Base-by-base conservation (phyloP, 2,113 vertebrate genomes). In the Oreochromis niloticus region DNA sequence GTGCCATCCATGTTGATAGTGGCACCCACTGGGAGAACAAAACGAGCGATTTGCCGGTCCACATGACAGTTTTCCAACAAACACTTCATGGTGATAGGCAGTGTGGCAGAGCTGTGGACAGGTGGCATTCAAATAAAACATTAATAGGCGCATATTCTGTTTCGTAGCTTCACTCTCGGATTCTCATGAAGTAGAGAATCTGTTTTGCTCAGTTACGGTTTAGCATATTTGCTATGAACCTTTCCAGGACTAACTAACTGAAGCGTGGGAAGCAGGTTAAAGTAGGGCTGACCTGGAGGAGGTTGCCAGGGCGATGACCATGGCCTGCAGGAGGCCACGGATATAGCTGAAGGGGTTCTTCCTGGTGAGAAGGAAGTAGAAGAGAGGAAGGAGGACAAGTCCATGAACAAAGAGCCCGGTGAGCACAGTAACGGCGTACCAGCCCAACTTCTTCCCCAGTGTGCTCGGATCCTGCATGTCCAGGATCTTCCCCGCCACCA, bases 1-100 rank as follows among this genome's bases (percentile, higher is more conserved):
- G 97, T 98, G 63, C 97, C 97, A 0, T 98, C 97, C 97, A 98
- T 98, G 92, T 98, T 98, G 94, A 98, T 98, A 85, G 97, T 98
- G 82, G 97, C 97, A 0, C 97, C 98, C 0, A 98, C 97, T 0
- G 98, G 97, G 2, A 98, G 96, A 24, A 98, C 97, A 0, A 98
- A 98, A 0, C 97, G 96, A 0, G 97, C 97, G 7, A 98, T 97
- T 0, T 97, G 97, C 0, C 97, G 88, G 94, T 98, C 97, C 0
- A 98, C 97, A 0, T 96, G 73, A 0, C 97, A 98, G 96, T 98
- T 98, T 86, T 98, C 98, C 94, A 98, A 83, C 84, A 98, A 94
- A 93, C 97, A 98, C 95, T 98, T 98, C 89, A 98, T 97, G 85
- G 98, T 98, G 96, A 98, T 98, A 91, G 97, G 97, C 87, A 98